A percentile compares a stretch with the other conserved stretches of the same genome.
phyloP scores from a whole-genome alignment of 2,113 vertebrate species.

The Carettochelys insculpta region DNA sequence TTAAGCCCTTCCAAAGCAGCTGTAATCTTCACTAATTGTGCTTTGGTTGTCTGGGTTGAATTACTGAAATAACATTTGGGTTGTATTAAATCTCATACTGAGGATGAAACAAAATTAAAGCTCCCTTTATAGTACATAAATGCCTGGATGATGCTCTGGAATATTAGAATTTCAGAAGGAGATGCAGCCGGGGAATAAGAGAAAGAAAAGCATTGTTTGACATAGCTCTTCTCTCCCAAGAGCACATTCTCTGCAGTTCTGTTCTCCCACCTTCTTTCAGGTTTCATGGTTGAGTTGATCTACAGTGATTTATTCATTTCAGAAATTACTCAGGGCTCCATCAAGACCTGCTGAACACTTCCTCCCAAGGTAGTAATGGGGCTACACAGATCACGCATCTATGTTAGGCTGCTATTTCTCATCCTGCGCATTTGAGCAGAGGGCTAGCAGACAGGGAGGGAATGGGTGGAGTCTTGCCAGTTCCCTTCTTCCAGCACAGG shows the following conservation, averaged over 20 bases:
- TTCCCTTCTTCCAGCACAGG: not conserved
- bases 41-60: not conserved
- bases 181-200: not conserved
- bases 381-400: not conserved
- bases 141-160: not conserved
- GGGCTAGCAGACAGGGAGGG: not conserved
- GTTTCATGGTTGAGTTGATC: not conserved
- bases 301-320: not conserved
- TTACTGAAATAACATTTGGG: not conserved
- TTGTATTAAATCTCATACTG: not conserved
- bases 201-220: not conserved
- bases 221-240: not conserved
- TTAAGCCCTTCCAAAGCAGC: not conserved
- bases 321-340: not conserved
- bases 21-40: not conserved
- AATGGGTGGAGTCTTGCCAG: not conserved
- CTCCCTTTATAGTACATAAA: not conserved
- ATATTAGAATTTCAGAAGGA: not conserved
- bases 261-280: not conserved
- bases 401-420: not conserved
- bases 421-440: not conserved
- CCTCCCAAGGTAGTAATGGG: not conserved
- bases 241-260: not conserved
- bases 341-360: not conserved
- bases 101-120: not conserved